Evolutionary conservation across 2,888 invertebrate genomes (phyloP).

Genomic region (Andrena flavipes): DNA sequence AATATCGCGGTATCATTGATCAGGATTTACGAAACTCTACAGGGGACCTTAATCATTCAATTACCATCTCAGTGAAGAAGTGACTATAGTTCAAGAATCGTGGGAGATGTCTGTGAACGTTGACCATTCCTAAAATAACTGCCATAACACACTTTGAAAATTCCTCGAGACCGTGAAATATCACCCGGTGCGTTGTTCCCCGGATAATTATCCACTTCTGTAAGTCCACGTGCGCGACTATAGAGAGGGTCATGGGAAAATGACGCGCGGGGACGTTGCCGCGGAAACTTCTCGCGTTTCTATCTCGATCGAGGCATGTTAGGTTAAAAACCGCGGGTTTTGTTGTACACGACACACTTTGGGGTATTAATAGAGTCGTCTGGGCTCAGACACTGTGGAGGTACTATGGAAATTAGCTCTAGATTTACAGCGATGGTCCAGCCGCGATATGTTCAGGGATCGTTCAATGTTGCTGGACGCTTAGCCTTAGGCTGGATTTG

Average conservation of each 20-base stretch:
- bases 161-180: background rate
- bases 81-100: background rate
- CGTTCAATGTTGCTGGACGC: background rate
- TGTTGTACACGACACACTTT: slow-evolving; percentile 35
- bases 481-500: background rate
- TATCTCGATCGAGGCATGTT: background rate
- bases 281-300: slow-evolving; percentile 10
- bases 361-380: slow-evolving; percentile 15
- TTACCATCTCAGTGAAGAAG: background rate
- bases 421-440: slow-evolving; percentile 28
- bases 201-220: background rate
- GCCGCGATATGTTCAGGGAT: slow-evolving; percentile 19
- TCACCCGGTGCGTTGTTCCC: background rate
- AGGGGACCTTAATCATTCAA: slow-evolving; percentile 2
- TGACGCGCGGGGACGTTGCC: slow-evolving; percentile 3
- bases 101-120: background rate
- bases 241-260: background rate
- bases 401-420: slow-evolving; percentile 21
- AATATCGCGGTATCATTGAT: background rate
- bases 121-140: background rate
- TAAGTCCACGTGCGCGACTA: background rate
- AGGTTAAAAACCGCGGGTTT: slow-evolving; percentile 15
- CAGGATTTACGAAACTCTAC: background rate
- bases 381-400: slow-evolving; percentile 1
- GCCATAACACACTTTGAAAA: background rate